Evolutionary conservation across 2,113 vertebrate genomes (phyloP).

Genomic region (Pycnonotus jocosus): DNA sequence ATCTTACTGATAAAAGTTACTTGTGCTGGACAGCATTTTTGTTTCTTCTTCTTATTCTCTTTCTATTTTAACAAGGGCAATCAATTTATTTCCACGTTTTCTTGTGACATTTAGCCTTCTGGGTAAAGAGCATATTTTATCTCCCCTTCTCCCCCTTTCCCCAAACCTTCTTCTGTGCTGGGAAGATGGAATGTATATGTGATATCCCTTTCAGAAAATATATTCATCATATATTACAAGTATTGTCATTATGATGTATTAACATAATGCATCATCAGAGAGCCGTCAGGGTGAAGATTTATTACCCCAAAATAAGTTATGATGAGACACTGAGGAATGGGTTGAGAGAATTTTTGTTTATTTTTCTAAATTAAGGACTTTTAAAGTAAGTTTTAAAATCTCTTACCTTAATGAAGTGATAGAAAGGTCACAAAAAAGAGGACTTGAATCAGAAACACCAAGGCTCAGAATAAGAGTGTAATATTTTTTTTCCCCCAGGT

Average conservation of each 20-base stretch:
- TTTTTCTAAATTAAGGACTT: slow-evolving; percentile 69
- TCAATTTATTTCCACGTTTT: neutral
- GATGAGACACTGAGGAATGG: slow-evolving; percentile 40
- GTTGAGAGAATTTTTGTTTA: slow-evolving; percentile 66
- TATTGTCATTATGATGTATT: slow-evolving; percentile 75
- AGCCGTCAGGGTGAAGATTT: slow-evolving; percentile 69
- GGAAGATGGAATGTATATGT: slow-evolving; percentile 57
- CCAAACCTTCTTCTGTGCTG: slow-evolving; percentile 9
- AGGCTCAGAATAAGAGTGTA: neutral
- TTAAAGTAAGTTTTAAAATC: slow-evolving; percentile 53
- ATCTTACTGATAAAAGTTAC: neutral
- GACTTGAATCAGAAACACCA: slow-evolving; percentile 33
- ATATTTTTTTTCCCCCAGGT: neutral
- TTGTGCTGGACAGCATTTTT: neutral
- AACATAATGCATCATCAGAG: slow-evolving; percentile 71
- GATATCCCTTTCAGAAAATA: slow-evolving; percentile 66
- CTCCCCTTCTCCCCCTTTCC: neutral
- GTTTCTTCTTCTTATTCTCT: neutral
- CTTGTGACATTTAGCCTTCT: slow-evolving; percentile 4
- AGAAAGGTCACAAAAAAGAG: slow-evolving; percentile 10
- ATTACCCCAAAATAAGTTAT: slow-evolving; percentile 57
- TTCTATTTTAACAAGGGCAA: slow-evolving; percentile 7
- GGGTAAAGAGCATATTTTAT: neutral
- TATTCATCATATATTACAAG: slow-evolving; percentile 60
- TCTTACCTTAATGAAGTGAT: slow-evolving; percentile 38